Percentiles rank a stretch among this genome's conserved stretches.
phyloP scores from a whole-genome alignment of 2,888 invertebrate species.

The Rhamnusium bicolor region DNA sequence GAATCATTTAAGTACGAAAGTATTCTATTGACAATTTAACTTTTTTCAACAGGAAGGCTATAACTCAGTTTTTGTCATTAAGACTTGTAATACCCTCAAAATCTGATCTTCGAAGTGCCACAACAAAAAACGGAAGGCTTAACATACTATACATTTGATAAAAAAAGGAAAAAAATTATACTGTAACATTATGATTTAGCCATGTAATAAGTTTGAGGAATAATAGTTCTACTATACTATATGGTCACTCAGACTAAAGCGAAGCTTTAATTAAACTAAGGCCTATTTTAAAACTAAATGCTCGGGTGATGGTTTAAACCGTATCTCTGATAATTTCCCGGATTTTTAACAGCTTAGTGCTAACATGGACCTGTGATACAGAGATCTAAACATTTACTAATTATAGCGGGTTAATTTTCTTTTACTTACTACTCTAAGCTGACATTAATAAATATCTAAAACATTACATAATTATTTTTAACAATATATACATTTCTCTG shows the following conservation, averaged over 20 bases:
- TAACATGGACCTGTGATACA: constrained; percentile 64
- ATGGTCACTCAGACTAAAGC: constrained; percentile 25
- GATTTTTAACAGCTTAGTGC: constrained; percentile 59
- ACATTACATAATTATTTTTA: constrained; percentile 65
- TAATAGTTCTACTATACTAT: constrained; percentile 8
- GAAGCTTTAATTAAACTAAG: constrained; percentile 18
- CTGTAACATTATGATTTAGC: no score
- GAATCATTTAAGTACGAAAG: no score
- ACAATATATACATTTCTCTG: constrained; percentile 68
- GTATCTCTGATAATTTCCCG: constrained; percentile 54
- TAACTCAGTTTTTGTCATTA: no score
- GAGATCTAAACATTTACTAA: constrained; percentile 66
- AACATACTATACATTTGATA: no score
- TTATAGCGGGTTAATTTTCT: constrained; percentile 61
- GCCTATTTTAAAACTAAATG: constrained; percentile 32
- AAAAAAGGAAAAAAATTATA: no score
- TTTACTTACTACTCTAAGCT: constrained; percentile 64
- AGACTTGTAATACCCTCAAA: no score
- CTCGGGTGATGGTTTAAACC: constrained; percentile 38
- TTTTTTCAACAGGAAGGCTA: no score
- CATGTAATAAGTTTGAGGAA: no score
- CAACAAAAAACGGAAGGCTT: no score
- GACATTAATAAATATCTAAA: constrained; percentile 70
- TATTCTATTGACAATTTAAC: no score
- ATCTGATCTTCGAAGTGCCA: no score